These are phyloP conservation scores for Myrmecobius fasciatus DNA, from an alignment of 2,113 vertebrate genomes.

Conservation along the genomic window DNA sequence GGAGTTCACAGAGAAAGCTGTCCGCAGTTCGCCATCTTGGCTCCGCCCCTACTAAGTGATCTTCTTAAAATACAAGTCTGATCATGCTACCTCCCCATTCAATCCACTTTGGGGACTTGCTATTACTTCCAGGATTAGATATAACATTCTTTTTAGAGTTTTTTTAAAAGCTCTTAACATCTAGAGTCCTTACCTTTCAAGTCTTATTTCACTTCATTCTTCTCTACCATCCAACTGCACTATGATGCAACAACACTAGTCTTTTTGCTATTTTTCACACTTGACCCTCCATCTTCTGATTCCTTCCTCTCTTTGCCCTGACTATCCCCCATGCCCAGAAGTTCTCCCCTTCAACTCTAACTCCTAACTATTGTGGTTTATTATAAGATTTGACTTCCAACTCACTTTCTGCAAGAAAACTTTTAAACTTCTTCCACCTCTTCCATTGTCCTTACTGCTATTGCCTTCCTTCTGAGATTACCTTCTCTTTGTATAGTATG, in stretches of 20 bases:
- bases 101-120: neutral
- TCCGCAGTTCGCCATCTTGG: too few relatives aligned
- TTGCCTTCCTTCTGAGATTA: neutral
- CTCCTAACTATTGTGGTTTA: neutral
- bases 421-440: neutral
- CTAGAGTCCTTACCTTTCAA: neutral
- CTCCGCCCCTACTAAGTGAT: too few relatives aligned
- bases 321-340: neutral
- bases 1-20: too few relatives aligned
- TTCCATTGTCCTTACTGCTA: neutral
- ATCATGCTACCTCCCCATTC: neutral
- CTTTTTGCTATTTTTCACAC: neutral
- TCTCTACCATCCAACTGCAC: neutral
- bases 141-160: neutral
- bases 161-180: neutral
- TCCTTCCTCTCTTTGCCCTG: neutral
- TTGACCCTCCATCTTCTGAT: neutral
- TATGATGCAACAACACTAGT: neutral
- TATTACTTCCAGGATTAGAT: neutral
- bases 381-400: neutral
- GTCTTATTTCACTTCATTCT: neutral
- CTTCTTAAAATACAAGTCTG: neutral
- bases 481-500: neutral
- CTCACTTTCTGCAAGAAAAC: neutral
- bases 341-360: neutral